phyloP scores from a whole-genome alignment of 2,888 invertebrate species.

The Drosophila imparisetae region DNA sequence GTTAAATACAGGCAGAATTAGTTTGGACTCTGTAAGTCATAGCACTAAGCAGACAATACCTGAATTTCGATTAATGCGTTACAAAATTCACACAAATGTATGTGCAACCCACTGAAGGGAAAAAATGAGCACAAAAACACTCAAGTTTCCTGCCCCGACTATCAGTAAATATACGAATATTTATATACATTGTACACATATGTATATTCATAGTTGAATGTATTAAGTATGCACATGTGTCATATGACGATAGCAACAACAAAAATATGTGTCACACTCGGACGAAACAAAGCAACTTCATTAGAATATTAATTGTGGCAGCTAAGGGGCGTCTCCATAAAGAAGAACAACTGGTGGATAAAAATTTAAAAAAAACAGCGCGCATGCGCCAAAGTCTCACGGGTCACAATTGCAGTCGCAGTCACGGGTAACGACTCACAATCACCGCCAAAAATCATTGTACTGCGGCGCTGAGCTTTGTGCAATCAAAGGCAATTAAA shows the following conservation, averaged over 20 bases:
- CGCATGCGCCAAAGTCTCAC: slow-evolving; percentile 35
- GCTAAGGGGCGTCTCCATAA: slow-evolving; percentile 33
- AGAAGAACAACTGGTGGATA: slow-evolving; percentile 3
- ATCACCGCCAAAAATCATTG: slow-evolving; percentile 15
- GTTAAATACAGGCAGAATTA: neutral
- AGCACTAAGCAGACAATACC: neutral
- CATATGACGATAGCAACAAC: slow-evolving; percentile 17
- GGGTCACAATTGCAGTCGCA: slow-evolving; percentile 8
- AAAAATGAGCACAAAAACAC: slow-evolving; percentile 31
- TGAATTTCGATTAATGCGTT: neutral
- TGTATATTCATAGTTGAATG: neutral
- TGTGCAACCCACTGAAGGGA: neutral
- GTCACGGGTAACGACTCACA: slow-evolving; percentile 13
- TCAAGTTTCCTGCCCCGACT: neutral
- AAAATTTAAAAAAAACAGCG: slow-evolving; percentile 47
- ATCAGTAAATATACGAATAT: slow-evolving; percentile 31
- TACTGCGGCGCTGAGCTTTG: slow-evolving; percentile 54
- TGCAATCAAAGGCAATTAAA: slow-evolving; percentile 69
- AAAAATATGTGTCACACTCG: slow-evolving; percentile 4
- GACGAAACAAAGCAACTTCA: slow-evolving; percentile 17
- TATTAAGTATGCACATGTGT: slow-evolving; percentile 6
- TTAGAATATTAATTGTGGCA: slow-evolving; percentile 20
- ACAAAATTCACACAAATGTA: neutral
- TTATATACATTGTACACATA: neutral
- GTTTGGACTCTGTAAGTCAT: neutral